phyloP scores from a whole-genome alignment of 2,113 vertebrate species.

The Ahaetulla prasina region DNA sequence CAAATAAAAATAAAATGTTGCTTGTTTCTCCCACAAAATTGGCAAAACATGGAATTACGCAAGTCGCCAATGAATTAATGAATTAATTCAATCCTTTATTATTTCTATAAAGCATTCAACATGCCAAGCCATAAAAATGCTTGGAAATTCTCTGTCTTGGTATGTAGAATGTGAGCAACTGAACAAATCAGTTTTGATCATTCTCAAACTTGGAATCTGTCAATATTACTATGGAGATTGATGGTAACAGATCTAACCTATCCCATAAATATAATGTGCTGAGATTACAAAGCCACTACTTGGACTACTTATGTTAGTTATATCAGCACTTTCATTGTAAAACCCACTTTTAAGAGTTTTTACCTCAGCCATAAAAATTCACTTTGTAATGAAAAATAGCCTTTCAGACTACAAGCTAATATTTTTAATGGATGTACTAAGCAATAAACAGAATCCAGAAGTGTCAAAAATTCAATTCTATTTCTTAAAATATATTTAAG shows the following conservation, averaged over 20 bases:
- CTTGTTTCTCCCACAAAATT: slow-evolving; percentile 23
- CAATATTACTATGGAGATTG: slow-evolving; percentile 68
- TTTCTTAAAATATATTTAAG: background rate
- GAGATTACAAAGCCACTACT: slow-evolving; percentile 65
- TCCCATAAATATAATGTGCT: slow-evolving; percentile 74
- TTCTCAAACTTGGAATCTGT: slow-evolving; percentile 69
- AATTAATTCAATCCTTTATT: slow-evolving; percentile 39
- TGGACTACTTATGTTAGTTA: slow-evolving; percentile 67
- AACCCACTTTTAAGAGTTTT: slow-evolving; percentile 65
- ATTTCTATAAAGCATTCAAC: slow-evolving; percentile 59
- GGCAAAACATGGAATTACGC: slow-evolving; percentile 29
- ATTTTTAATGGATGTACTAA: slow-evolving; percentile 36
- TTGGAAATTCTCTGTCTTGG: slow-evolving; percentile 44
- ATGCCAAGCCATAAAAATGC: slow-evolving; percentile 51
- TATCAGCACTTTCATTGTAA: slow-evolving; percentile 75
- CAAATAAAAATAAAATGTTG: slow-evolving; percentile 41
- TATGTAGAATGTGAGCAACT: slow-evolving; percentile 61
- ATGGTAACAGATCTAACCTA: slow-evolving; percentile 72
- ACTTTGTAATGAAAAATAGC: slow-evolving; percentile 64
- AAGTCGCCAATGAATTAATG: slow-evolving; percentile 41
- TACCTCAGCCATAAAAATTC: slow-evolving; percentile 72
- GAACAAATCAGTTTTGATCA: slow-evolving; percentile 62
- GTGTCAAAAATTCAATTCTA: background rate
- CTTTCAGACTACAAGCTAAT: slow-evolving; percentile 47
- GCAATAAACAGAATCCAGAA: background rate